A percentile compares a stretch with the other conserved stretches of the same genome.
These are phyloP conservation scores for Anguilla anguilla DNA, from an alignment of 2,797 vertebrate genomes.

Conservation along the genomic window DNA sequence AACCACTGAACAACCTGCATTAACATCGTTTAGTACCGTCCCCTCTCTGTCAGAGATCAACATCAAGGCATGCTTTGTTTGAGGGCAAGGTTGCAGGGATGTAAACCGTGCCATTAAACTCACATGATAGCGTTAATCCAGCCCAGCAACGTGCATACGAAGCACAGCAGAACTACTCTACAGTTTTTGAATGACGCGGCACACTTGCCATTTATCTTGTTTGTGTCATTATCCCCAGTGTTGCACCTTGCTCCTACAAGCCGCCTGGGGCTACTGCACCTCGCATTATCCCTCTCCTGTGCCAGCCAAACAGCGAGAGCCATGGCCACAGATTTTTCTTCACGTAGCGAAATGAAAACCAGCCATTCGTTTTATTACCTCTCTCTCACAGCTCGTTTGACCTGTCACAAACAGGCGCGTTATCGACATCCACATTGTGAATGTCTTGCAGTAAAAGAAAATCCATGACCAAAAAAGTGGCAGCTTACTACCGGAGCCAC, in stretches of 20 bases:
- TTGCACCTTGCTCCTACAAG: conserved; percentile 6
- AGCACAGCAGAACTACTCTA: neutral
- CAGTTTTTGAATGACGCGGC: neutral
- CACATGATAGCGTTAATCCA: neutral
- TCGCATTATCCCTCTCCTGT: neutral
- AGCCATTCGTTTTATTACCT: neutral
- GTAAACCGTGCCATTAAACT: neutral
- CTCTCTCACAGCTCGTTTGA: neutral
- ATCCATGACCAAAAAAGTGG: neutral
- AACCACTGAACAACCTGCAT: neutral
- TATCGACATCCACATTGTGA: neutral
- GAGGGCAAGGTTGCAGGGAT: neutral
- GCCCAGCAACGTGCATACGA: neutral
- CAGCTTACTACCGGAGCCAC: neutral
- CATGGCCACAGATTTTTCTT: neutral
- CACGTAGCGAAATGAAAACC: neutral
- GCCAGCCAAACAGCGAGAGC: neutral
- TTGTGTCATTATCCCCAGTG: neutral
- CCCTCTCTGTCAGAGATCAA: neutral
- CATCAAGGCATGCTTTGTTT: neutral
- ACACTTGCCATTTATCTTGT: neutral
- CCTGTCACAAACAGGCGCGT: neutral
- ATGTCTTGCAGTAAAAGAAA: neutral
- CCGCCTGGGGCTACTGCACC: neutral
- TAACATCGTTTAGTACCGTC: neutral